Percentiles rank a stretch among this genome's conserved stretches.
Conservation (phyloP, 1,140 invertebrate species). For the Diploscapter pachys region DNA sequence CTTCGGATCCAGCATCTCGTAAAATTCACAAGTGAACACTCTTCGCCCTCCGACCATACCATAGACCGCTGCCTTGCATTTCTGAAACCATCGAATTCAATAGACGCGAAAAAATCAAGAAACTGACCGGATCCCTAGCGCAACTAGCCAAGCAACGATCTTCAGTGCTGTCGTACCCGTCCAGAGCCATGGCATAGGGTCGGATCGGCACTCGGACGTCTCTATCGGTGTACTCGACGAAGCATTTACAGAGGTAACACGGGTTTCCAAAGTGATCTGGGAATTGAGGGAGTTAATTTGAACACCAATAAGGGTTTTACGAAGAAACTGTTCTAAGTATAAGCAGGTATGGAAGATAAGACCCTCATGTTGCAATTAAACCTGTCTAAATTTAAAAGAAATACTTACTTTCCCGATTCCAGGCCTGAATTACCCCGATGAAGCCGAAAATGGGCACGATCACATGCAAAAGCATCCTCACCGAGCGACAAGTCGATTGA, state of each 20-base stretch:
- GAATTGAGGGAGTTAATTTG: slow-evolving; percentile 14
- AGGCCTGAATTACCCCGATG: neutral
- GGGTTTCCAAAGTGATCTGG: slow-evolving; percentile 53
- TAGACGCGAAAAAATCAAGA: neutral
- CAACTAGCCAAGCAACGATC: slow-evolving; percentile 49
- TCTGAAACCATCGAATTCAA: slow-evolving; percentile 34
- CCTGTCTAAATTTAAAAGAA: neutral
- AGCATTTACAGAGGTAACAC: slow-evolving; percentile 50
- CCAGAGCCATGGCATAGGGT: slow-evolving; percentile 49
- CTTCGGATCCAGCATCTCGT: slow-evolving; percentile 32
- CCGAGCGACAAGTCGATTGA: no score
- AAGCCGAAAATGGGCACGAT: no score
- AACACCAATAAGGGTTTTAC: neutral
- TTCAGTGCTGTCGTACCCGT: slow-evolving; percentile 51
- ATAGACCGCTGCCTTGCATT: slow-evolving; percentile 50
- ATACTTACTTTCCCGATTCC: slow-evolving; percentile 28
- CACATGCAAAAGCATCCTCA: no score
- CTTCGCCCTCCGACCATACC: slow-evolving; percentile 52
- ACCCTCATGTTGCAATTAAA: neutral
- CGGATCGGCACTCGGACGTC: slow-evolving; percentile 41
- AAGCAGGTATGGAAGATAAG: neutral
- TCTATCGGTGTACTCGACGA: slow-evolving; percentile 50
- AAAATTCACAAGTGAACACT: slow-evolving; percentile 53
- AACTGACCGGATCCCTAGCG: slow-evolving; percentile 42
- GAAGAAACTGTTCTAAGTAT: neutral